These are phyloP conservation scores for Nerophis lumbriciformis DNA, from an alignment of 2,113 vertebrate species.

Conservation along the genomic window DNA sequence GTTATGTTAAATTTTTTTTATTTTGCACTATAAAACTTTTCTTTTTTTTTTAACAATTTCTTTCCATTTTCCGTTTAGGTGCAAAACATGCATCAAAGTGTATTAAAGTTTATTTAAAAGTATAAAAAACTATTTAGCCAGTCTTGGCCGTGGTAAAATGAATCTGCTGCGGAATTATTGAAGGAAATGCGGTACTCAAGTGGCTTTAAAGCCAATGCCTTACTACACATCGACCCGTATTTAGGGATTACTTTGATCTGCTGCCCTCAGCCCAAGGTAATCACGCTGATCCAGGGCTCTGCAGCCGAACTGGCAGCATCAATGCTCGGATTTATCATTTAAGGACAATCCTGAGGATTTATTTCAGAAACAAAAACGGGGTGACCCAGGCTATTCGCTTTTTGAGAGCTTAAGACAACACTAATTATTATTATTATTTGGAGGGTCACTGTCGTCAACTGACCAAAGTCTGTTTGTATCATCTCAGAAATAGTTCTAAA, in stretches of 20 bases:
- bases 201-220: not conserved
- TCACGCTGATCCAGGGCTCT: conserved; percentile 59
- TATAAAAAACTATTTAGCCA: too few species aligned
- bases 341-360: conserved; percentile 48
- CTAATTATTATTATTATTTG: conserved; percentile 10
- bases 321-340: conserved; percentile 44
- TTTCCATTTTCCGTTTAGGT: too few species aligned
- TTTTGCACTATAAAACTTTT: too few species aligned
- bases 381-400: not conserved
- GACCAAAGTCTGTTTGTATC: too few species aligned
- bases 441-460: too few species aligned
- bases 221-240: conserved; percentile 11
- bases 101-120: too few species aligned
- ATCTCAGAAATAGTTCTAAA: too few species aligned
- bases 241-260: conserved; percentile 59
- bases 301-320: conserved; percentile 50
- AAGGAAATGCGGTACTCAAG: too few species aligned
- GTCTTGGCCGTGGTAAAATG: too few species aligned
- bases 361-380: conserved; percentile 43
- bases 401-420: conserved; percentile 13
- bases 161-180: not conserved
- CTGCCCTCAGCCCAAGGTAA: conserved; percentile 52
- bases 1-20: too few species aligned
- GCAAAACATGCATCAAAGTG: too few species aligned
- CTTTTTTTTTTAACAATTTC: too few species aligned